Conservation (phyloP, 2,113 vertebrate genomes). For the Podocnemis expansa region DNA sequence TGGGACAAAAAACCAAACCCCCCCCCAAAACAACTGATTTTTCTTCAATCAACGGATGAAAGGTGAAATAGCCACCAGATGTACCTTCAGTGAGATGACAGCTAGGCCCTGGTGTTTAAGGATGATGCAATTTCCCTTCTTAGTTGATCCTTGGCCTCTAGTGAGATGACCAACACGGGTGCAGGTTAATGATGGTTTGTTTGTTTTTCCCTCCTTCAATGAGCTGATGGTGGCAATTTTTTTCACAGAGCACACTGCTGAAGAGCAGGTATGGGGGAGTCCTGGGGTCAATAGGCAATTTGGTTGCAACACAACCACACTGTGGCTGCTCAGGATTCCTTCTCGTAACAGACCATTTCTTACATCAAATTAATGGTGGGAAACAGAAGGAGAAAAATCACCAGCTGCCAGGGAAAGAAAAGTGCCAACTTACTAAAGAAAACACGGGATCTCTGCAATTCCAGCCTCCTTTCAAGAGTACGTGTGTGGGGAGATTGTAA, state of each 20-base stretch:
- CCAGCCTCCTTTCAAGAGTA: fast-evolving
- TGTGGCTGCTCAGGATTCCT: not conserved
- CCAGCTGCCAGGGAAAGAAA: too few species aligned
- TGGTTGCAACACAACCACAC: not conserved
- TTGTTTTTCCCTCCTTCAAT: too few species aligned
- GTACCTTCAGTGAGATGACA: too few species aligned
- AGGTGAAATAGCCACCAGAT: too few species aligned
- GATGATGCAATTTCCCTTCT: not conserved
- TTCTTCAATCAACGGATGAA: too few species aligned
- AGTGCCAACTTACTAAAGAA: fast-evolving
- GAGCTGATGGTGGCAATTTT: not conserved
- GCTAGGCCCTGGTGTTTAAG: too few species aligned
- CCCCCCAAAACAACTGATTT: too few species aligned
- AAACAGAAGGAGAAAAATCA: too few species aligned
- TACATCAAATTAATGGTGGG: not conserved
- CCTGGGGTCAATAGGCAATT: not conserved
- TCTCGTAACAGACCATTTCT: not conserved
- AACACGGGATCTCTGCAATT: not conserved
- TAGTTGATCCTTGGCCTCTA: not conserved
- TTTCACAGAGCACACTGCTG: not conserved
- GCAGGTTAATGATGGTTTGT: not conserved
- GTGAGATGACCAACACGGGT: not conserved
- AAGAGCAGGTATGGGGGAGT: not conserved
- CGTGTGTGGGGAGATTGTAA: not conserved
- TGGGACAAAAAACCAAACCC: too few species aligned